Conservation (phyloP, 2,797 vertebrate species). For the Manis pentadactyla region DNA sequence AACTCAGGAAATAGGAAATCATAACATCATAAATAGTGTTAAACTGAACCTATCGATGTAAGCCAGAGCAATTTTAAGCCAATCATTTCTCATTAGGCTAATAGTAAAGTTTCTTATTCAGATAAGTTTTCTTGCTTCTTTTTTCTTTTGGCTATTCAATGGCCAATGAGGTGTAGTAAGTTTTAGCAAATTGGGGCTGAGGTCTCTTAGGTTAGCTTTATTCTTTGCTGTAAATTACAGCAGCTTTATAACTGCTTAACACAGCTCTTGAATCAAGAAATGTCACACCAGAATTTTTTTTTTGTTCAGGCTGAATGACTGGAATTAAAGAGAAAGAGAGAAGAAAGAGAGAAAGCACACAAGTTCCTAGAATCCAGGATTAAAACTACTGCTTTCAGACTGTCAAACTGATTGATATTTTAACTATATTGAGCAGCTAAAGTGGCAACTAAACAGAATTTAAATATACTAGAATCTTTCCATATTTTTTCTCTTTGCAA, state of each 20-base stretch:
- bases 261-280: slow-evolving; percentile 72
- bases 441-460: background rate
- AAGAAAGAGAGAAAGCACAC: too few relatives aligned
- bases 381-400: slow-evolving; percentile 45
- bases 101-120: slow-evolving; percentile 35
- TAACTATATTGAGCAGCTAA: slow-evolving; percentile 12
- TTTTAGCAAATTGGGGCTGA: slow-evolving; percentile 56
- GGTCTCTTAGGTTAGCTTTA: slow-evolving; percentile 68
- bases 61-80: slow-evolving; percentile 74
- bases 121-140: slow-evolving; percentile 62
- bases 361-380: background rate
- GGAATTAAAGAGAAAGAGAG: background rate
- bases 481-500: background rate
- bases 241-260: slow-evolving; percentile 49
- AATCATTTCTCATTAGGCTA: slow-evolving; percentile 79
- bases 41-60: slow-evolving; percentile 68
- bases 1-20: slow-evolving; percentile 76
- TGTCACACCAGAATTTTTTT: slow-evolving; percentile 32
- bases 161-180: slow-evolving; percentile 72
- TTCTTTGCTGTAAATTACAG: slow-evolving; percentile 68
- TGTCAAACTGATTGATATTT: slow-evolving; percentile 43
- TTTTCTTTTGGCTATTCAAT: slow-evolving; percentile 66
- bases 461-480: background rate
- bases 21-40: slow-evolving; percentile 80
- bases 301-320: background rate